Conservation (phyloP, 2,888 invertebrate genomes). For the Nymphalis urticae region DNA sequence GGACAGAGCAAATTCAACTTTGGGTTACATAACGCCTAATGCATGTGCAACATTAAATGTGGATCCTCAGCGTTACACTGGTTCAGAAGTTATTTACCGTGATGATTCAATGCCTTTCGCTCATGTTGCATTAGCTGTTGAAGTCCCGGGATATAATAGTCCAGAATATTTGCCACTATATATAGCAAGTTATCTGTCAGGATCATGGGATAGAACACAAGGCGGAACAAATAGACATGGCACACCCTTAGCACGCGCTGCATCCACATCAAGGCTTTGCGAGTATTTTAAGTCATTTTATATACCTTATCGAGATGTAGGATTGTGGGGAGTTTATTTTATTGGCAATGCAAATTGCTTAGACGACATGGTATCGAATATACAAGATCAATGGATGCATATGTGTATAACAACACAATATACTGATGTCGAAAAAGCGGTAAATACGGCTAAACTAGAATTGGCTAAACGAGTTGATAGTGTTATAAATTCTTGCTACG, state of each 20-base stretch:
- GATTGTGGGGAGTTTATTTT: conserved; percentile 77
- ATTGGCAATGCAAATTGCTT: conserved; percentile 52
- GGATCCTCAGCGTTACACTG: conserved; percentile 48
- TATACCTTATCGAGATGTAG: conserved; percentile 63
- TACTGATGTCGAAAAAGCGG: conserved; percentile 57
- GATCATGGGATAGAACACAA: conserved; percentile 64
- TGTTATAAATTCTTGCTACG: conserved; percentile 54
- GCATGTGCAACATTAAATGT: conserved; percentile 37
- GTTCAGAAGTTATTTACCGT: conserved; percentile 53
- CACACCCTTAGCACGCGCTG: conserved; percentile 52
- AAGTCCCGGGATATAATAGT: conserved; percentile 65
- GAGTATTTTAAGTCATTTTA: conserved; percentile 70
- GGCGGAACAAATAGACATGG: conserved; percentile 55
- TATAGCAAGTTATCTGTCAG: conserved; percentile 61
- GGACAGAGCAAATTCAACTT: conserved; percentile 3
- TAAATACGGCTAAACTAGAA: conserved; percentile 54
- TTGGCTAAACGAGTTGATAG: conserved; percentile 52
- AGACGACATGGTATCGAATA: conserved; percentile 59
- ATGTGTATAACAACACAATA: conserved; percentile 53
- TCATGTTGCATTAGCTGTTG: conserved; percentile 70
- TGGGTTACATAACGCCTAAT: conserved; percentile 14
- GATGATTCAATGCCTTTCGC: conserved; percentile 71
- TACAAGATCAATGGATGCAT: conserved; percentile 68
- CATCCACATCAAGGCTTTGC: conserved; percentile 56
- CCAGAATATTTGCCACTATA: conserved; percentile 58